Conservation (phyloP, 2,113 vertebrate genomes). For the Leuciscus idus region DNA sequence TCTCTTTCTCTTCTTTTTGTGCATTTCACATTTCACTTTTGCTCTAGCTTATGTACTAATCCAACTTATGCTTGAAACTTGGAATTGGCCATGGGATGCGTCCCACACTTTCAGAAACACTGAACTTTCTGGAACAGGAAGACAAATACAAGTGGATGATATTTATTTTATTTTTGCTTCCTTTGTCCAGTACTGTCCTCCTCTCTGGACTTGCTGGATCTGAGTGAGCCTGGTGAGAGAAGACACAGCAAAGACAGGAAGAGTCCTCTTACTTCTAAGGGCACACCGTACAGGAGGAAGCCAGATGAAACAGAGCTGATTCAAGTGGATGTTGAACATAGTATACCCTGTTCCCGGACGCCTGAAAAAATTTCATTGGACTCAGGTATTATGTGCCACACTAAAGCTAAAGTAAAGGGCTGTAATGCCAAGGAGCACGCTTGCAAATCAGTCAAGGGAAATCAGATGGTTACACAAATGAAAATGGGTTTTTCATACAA, state of each 20-base stretch:
- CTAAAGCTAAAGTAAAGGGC: neutral
- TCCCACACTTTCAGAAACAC: neutral
- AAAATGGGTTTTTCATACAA: neutral
- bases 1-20: neutral
- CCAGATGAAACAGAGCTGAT: slow-evolving; percentile 91
- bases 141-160: neutral
- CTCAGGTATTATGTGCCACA: slow-evolving; percentile 79
- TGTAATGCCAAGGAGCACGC: neutral
- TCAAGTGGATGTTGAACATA: slow-evolving; percentile 87
- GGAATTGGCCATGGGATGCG: neutral
- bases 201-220: slow-evolving; percentile 94
- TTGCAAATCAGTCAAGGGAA: neutral
- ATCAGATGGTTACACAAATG: neutral
- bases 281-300: slow-evolving; percentile 84
- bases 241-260: slow-evolving; percentile 87
- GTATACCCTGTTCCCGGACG: slow-evolving; percentile 74
- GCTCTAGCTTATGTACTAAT: neutral
- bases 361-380: slow-evolving; percentile 86
- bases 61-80: neutral
- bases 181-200: slow-evolving; percentile 87
- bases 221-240: slow-evolving; percentile 91
- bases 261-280: slow-evolving; percentile 80
- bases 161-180: slow-evolving; percentile 14
- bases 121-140: neutral
- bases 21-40: neutral